These are phyloP conservation scores for Heliconius nattereri DNA, from an alignment of 1,140 invertebrate genomes.

Conservation along the genomic window DNA sequence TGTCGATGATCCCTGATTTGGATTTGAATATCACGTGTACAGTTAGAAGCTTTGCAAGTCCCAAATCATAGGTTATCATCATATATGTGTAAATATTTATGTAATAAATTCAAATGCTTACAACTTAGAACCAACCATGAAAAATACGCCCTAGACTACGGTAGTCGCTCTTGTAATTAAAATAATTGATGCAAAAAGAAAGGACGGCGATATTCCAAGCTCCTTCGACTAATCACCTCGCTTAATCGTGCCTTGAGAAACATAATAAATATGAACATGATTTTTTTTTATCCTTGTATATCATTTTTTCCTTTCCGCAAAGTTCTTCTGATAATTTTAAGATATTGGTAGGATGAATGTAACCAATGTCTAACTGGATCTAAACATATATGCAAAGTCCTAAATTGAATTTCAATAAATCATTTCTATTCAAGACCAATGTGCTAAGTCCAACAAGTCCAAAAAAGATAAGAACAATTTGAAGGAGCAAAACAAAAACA, in stretches of 20 bases:
- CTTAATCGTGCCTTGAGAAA: not conserved
- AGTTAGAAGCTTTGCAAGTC: too few relatives aligned
- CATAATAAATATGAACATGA: not conserved
- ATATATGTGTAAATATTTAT: too few relatives aligned
- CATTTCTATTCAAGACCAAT: not conserved
- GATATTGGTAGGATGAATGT: too few relatives aligned
- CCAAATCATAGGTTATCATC: too few relatives aligned
- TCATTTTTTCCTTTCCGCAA: not conserved
- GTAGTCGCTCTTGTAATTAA: conserved; percentile 1
- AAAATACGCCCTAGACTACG: not conserved
- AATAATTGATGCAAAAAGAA: conserved; percentile 11
- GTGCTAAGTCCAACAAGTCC: not conserved
- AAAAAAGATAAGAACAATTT: not conserved
- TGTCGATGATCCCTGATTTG: too few relatives aligned
- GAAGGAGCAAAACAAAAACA: not conserved
- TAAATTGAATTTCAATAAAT: too few relatives aligned
- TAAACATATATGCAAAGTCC: too few relatives aligned
- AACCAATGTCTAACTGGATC: too few relatives aligned
- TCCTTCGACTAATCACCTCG: conserved; percentile 1
- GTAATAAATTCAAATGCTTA: too few relatives aligned
- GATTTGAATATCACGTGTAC: too few relatives aligned
- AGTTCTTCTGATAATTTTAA: not conserved
- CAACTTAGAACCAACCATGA: not conserved
- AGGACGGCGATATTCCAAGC: not conserved
- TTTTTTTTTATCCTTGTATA: not conserved